Conservation (phyloP, 2,888 invertebrate species). For the Slavum lentiscoides region DNA sequence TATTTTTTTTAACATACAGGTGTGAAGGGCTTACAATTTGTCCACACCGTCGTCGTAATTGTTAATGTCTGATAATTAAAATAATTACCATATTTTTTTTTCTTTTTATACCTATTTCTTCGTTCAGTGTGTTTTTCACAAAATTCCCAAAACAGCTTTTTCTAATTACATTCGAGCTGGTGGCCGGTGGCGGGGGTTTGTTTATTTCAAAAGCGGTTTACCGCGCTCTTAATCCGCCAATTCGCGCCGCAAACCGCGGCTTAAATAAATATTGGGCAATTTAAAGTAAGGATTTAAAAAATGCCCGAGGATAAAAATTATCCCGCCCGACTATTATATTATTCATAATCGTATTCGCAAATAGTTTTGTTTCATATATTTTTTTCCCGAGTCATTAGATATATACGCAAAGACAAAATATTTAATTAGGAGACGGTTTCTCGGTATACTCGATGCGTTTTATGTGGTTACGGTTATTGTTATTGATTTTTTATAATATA, state of each 20-base stretch:
- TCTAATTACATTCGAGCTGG: slow-evolving; percentile 18
- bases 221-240: slow-evolving; percentile 18
- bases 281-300: slow-evolving; percentile 26
- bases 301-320: background rate
- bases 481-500: no score
- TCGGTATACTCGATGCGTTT: no score
- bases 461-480: no score
- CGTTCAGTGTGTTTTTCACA: background rate
- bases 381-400: no score
- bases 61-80: slow-evolving; percentile 32
- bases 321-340: no score
- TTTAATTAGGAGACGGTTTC: no score
- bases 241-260: background rate
- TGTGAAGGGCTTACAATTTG: no score
- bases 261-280: slow-evolving; percentile 37
- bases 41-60: background rate
- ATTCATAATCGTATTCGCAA: no score
- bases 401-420: no score
- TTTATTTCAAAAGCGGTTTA: slow-evolving; percentile 40
- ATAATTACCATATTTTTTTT: slow-evolving; percentile 12
- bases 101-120: background rate
- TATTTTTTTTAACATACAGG: background rate
- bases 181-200: background rate
- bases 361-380: no score
- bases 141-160: slow-evolving; percentile 24